Base-by-base conservation (phyloP, 2,888 invertebrate species). In the Polydrusus pterygomalis region DNA sequence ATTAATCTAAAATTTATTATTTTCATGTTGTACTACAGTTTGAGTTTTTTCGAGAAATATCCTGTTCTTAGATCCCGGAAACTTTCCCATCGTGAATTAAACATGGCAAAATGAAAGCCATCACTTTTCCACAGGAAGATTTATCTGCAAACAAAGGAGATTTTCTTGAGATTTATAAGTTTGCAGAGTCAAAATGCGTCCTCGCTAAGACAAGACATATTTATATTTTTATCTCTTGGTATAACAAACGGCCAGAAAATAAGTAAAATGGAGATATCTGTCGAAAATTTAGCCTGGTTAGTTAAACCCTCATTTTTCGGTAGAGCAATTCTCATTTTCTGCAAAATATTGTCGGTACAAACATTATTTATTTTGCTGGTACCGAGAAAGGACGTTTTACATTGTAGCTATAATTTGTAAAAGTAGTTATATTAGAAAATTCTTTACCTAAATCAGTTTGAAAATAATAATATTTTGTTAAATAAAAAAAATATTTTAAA, bases 201-300 rank as follows among this genome's bases (percentile, higher is more conserved):
- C 77, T 78, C 77, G 79, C 81, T 82, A 83, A 85, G 84, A 84
- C 85, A 84, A 84, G 83, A 81, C 83, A 82, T 86, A 85, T 86
- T 85, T 86, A 85, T 86, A 85, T 86, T 85, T 86, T 85, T 86
- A 85, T 86, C 84, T 85, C 60, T 67, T 54, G 18, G 81, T 80
- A 79, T 84, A 83, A 84, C 84, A 84, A 84, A 84, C 84, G 84
- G 82, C 80, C 77, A 80, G 82, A 81, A 82, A 84, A 81, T 83
- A 83, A 81, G 80, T 83, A 82, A 85, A 85, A 85, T 85, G 85
- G 83, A 83, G 84, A 83, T 81, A 83, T 82, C 83, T 84, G 85
- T 85, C 84, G 85, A 85, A 86, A 84, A 45, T 34, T 81, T 83
- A 84, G 83, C 84, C 67, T 71, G 40, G 40, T 49, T 71, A 15